phyloP scores from a whole-genome alignment of 2,113 vertebrate species.

The Sylvilagus bachmani region DNA sequence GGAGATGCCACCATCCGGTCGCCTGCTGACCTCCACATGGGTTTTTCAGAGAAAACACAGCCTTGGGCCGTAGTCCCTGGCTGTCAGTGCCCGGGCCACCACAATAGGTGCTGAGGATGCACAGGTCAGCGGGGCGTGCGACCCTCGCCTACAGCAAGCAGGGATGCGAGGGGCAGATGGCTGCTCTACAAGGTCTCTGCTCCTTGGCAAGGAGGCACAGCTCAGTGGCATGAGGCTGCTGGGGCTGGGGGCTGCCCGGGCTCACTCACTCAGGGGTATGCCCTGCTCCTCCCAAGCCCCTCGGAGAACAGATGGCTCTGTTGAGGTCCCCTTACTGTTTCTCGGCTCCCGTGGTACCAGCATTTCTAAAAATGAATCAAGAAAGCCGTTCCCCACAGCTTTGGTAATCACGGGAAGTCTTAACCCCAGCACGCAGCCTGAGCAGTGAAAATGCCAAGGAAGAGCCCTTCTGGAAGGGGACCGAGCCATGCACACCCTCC shows the following conservation, averaged over 20 bases:
- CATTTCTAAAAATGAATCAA: neutral
- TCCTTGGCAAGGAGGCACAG: neutral
- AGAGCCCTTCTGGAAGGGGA: neutral
- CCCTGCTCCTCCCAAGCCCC: neutral
- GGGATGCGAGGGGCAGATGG: neutral
- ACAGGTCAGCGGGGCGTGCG: neutral
- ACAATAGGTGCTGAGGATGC: neutral
- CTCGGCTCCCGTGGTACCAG: neutral
- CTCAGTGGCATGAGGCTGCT: neutral
- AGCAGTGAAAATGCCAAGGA: too few relatives aligned
- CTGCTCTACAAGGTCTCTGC: fast-evolving
- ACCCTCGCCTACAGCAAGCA: neutral
- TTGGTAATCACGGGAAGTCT: neutral
- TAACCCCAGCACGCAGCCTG: neutral
- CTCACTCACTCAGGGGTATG: fast-evolving
- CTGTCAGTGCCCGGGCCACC: too few relatives aligned
- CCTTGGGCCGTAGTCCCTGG: fast-evolving
- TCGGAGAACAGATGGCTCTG: constrained; percentile 10
- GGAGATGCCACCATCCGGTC: fast-evolving
- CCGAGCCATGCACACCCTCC: too few relatives aligned
- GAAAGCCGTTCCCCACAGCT: neutral
- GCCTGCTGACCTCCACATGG: fast-evolving
- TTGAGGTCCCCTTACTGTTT: neutral
- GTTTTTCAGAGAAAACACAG: neutral
- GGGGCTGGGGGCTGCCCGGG: fast-evolving